Evolutionary conservation across 2,888 invertebrate genomes (phyloP).

Genomic region (Erebia aethiops): DNA sequence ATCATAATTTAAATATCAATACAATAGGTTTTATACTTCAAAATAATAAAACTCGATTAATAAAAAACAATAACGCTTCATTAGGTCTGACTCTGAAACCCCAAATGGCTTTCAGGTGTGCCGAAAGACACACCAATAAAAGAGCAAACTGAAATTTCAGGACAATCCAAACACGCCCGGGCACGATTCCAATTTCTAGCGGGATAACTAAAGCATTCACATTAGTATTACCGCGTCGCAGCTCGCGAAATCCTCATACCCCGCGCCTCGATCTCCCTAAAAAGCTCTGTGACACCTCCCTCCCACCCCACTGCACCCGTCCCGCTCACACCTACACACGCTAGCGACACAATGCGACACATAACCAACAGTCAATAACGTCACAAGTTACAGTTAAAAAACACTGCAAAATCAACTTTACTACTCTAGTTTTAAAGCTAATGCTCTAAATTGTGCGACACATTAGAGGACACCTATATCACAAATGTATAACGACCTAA

Average conservation of each 20-base stretch:
- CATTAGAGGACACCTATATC: conserved; percentile 75
- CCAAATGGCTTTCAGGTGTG: neutral
- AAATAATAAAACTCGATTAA: neutral
- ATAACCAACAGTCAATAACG: conserved; percentile 53
- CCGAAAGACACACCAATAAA: neutral
- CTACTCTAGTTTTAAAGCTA: conserved; percentile 61
- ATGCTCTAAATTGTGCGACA: conserved; percentile 75
- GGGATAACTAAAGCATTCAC: conserved; percentile 55
- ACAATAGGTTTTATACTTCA: no score
- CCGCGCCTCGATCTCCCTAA: conserved; percentile 71
- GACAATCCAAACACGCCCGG: conserved; percentile 7
- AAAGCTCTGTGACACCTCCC: conserved; percentile 81
- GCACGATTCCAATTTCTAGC: conserved; percentile 26
- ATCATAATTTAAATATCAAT: no score
- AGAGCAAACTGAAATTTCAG: conserved; percentile 21
- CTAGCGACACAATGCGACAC: conserved; percentile 77
- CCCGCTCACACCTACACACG: conserved; percentile 68
- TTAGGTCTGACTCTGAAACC: neutral
- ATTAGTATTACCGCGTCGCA: conserved; percentile 61
- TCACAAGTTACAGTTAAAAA: conserved; percentile 58
- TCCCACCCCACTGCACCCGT: conserved; percentile 55
- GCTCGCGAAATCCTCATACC: conserved; percentile 59
- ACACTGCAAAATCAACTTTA: conserved; percentile 64
- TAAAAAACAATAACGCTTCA: neutral
- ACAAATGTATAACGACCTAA: conserved; percentile 53